Percentiles rank a stretch among this genome's conserved stretches.
These are phyloP conservation scores for Lepidochrysops patricia DNA, from an alignment of 2,888 invertebrate species.

Conservation along the genomic window DNA sequence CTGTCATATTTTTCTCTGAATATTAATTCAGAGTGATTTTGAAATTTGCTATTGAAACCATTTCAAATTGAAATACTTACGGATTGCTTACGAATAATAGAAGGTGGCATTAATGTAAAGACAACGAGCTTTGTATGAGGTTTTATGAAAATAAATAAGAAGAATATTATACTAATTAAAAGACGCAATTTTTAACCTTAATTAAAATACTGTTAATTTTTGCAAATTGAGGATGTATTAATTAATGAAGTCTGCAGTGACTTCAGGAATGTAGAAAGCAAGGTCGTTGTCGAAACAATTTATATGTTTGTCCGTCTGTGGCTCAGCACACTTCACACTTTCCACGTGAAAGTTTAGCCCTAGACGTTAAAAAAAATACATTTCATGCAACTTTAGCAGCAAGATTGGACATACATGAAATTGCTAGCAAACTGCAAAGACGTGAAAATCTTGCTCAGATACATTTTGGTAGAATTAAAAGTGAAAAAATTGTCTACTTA, in stretches of 20 bases:
- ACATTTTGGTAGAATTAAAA: no score
- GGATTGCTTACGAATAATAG: no score
- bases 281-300: not conserved
- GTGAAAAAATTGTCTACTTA: no score
- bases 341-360: not conserved
- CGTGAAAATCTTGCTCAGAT: no score
- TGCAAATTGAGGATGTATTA: not conserved
- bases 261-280: conserved; percentile 1
- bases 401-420: not conserved
- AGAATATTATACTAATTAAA: no score
- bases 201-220: not conserved
- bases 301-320: not conserved
- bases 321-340: not conserved
- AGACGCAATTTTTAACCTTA: not conserved
- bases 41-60: no score
- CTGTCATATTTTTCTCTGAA: no score
- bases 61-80: no score
- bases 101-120: no score
- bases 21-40: no score
- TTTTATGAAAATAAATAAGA: no score
- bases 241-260: not conserved
- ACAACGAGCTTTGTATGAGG: no score
- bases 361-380: not conserved
- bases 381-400: not conserved
- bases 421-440: not conserved